A percentile compares a stretch with the other conserved stretches of the same genome.
These are phyloP conservation scores for Podiceps cristatus DNA, from an alignment of 2,113 vertebrate species.

Conservation along the genomic window DNA sequence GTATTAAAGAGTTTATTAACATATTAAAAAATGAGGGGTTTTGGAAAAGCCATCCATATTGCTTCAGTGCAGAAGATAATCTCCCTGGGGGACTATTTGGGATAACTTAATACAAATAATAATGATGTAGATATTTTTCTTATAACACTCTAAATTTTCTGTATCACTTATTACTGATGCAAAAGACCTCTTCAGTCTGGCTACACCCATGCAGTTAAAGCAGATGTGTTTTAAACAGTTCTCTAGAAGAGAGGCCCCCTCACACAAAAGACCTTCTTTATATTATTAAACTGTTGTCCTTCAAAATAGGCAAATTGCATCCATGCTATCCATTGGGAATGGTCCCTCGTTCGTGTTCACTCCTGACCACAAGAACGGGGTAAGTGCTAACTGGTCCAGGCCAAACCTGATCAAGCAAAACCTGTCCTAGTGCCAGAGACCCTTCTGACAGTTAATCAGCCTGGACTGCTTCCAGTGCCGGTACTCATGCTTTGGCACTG, in stretches of 20 bases:
- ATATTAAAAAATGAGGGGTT: background rate
- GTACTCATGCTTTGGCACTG: background rate
- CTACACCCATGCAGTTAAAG: background rate
- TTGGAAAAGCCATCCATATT: background rate
- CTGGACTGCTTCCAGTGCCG: background rate
- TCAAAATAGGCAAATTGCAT: background rate
- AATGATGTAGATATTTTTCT: background rate
- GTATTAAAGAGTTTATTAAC: background rate
- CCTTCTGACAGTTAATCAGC: background rate
- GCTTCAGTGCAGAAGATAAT: background rate
- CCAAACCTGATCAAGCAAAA: background rate
- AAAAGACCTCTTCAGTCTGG: background rate
- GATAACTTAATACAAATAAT: background rate
- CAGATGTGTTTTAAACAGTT: fast-evolving
- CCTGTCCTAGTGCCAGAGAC: background rate
- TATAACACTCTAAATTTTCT: background rate
- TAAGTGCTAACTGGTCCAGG: background rate
- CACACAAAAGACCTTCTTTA: background rate
- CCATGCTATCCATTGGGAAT: background rate
- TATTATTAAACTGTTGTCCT: background rate
- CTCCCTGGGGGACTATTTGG: background rate
- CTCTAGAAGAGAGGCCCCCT: background rate
- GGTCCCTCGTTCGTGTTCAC: background rate
- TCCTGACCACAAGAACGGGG: background rate
- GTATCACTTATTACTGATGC: background rate